Evolutionary conservation across 2,113 vertebrate species (phyloP), one percentile per base, ranked within the genome.

Genomic region (Crotalus tigris): DNA sequence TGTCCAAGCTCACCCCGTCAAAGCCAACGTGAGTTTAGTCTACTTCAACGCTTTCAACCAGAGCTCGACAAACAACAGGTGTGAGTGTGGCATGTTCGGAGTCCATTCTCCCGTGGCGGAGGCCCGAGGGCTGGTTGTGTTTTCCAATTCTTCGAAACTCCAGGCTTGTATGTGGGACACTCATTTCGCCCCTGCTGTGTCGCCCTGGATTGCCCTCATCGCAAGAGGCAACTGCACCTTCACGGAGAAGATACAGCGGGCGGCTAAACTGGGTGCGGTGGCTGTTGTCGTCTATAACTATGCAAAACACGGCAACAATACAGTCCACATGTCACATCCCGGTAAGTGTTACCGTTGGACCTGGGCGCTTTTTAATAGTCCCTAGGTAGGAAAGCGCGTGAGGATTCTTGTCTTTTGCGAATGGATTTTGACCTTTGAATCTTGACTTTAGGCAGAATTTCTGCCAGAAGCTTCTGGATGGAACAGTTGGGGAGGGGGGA

Each of bases 201-300:
- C 90, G 0, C 95, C 97, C 0, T 99, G 99, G 99, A 98, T 99
- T 90, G 99, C 99, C 0, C 97, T 99, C 86, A 97, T 99, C 2
- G 98, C 98, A 97, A 97, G 98, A 93, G 99, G 98, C n/a, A 98
- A 98, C 91, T 99, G 99, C 93, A 98, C 93, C 49, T 98, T 98
- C 95, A 96, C 97, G 0, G 96, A 98, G 87, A 99, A 99, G 97
- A 99, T 99, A 44, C 95, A 96, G 0, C 95, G 94, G 21, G 99
- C 98, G 0, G 58, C 95, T 90, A 93, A 17, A 55, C 97, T 93
- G 10, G 98, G 98, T 2, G 98, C 99, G 0, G 90, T 95, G 0
- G 99, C 97, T 5, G 98, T 98, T 26, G 98, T 99, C 88, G 98
- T 99, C 97, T 99, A 98, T 91, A 99, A 99, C 0, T 11, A 19